Base-by-base conservation (phyloP, 2,888 invertebrate genomes). In the Danaus chrysippus region DNA sequence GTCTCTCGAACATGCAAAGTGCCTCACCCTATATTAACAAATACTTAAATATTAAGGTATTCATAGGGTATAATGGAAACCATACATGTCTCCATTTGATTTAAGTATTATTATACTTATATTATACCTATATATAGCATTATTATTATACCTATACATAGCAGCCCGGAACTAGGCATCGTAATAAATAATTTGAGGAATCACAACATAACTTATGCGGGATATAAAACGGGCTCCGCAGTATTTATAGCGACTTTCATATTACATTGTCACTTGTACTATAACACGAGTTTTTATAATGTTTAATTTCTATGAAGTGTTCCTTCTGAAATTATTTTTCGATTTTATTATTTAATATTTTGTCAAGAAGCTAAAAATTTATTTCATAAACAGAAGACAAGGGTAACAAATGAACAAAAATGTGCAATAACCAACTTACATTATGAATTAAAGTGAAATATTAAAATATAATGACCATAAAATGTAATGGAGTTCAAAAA, bases 161-260 rank as follows among this genome's bases (percentile, higher is more conserved):
- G 69, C 68, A 61, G 64, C 62, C 53, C 63, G 55, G 65, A 68
- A 63, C 59, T 67, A 70, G 71, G 70, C 70, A 67, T 63, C 64
- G 70, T 71, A 71, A 71, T 75, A 75, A 74, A 75, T 73, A 74
- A 75, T 73, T 73, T 72, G 68, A 69, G 70, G 70, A 72, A 76
- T 73, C 72, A 72, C 70, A 68, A 59, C 55, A 19, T 70, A 71
- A 76, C 73, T 75, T 74, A 76, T 73, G 66, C 12, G 46, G 62
- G 64, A 70, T 69, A 73, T 75, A 73, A 75, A 71, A 70, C 68
- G 70, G 67, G 65, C 61, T 64, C 64, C 61, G 65, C 67, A 68
- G 66, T 73, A 72, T 71, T 74, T 73, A 75, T 74, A 65, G 64
- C 68, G 62, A 67, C 65, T 62, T 60, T 59, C 64, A 68, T 67